Conservation (phyloP, 2,113 vertebrate genomes). For the Trogon melanurus region DNA sequence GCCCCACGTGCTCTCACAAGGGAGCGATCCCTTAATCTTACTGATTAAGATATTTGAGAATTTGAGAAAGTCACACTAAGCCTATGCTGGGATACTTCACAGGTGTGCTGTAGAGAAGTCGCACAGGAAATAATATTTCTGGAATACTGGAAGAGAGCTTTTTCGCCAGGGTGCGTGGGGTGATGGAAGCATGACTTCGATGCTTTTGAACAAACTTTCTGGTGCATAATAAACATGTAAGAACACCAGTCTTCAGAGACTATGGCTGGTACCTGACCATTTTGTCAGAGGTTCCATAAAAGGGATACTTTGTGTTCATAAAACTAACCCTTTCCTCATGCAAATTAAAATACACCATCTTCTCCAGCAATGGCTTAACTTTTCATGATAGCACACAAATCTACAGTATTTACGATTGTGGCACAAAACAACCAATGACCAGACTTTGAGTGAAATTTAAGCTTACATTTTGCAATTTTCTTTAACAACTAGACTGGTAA, state of each 20-base stretch:
- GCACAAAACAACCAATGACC: neutral
- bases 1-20: neutral
- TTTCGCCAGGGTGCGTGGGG: neutral
- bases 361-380: neutral
- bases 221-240: neutral
- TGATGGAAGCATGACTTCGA: neutral
- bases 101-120: neutral
- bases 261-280: neutral
- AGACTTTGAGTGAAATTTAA: neutral
- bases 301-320: neutral
- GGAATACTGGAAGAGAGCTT: neutral
- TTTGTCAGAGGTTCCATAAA: neutral
- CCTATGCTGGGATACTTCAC: neutral
- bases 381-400: neutral
- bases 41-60: neutral
- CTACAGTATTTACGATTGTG: fast-evolving
- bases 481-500: slow-evolving; percentile 80
- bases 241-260: neutral
- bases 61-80: neutral
- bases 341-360: neutral
- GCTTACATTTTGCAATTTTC: slow-evolving; percentile 93
- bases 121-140: neutral
- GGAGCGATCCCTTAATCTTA: neutral
- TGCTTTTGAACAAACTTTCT: neutral
- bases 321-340: neutral